phyloP scores from a whole-genome alignment of 1,140 invertebrate genomes.

The Drosophila ananassae region DNA sequence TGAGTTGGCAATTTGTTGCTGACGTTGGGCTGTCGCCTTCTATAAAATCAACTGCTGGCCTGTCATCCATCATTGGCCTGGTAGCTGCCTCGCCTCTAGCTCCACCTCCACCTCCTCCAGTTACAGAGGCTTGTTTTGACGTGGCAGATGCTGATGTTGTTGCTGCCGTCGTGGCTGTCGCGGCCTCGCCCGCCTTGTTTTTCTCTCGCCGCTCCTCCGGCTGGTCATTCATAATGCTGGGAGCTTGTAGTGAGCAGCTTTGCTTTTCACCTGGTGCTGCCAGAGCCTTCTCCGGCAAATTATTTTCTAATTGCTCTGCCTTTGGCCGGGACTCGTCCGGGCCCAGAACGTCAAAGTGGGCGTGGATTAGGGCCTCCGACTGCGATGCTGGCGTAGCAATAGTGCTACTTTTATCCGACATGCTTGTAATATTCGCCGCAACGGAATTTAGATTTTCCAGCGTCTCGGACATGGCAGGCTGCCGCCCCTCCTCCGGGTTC shows the following conservation, averaged over 20 bases:
- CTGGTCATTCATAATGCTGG: constrained; percentile 60
- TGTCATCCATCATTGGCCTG: constrained; percentile 76
- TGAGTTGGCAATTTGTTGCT: constrained; percentile 70
- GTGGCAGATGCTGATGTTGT: constrained; percentile 54
- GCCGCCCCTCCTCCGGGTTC: constrained; percentile 11
- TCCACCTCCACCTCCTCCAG: constrained; percentile 7
- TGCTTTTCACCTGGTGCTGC: constrained; percentile 67
- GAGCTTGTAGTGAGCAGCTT: constrained; percentile 46
- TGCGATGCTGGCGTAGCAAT: constrained; percentile 14
- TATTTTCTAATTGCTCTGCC: constrained; percentile 74
- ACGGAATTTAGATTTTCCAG: constrained; percentile 73
- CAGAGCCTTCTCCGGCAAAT: constrained; percentile 60
- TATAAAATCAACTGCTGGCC: constrained; percentile 79
- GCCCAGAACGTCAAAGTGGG: constrained; percentile 23
- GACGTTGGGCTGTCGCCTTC: constrained; percentile 78
- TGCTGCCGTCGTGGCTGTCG: constrained; percentile 20
- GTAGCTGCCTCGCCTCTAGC: constrained; percentile 1
- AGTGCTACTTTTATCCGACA: constrained; percentile 61
- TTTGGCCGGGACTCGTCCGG: constrained; percentile 35
- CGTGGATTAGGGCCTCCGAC: constrained; percentile 11
- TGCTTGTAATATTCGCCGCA: constrained; percentile 76
- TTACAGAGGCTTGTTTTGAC: constrained; percentile 68
- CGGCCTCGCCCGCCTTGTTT: constrained; percentile 27
- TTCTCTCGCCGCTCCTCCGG: constrained; percentile 20
- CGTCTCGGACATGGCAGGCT: constrained; percentile 48